Evolutionary conservation across 1,140 invertebrate species (phyloP).

Genomic region (Acromyrmex echinatior): DNA sequence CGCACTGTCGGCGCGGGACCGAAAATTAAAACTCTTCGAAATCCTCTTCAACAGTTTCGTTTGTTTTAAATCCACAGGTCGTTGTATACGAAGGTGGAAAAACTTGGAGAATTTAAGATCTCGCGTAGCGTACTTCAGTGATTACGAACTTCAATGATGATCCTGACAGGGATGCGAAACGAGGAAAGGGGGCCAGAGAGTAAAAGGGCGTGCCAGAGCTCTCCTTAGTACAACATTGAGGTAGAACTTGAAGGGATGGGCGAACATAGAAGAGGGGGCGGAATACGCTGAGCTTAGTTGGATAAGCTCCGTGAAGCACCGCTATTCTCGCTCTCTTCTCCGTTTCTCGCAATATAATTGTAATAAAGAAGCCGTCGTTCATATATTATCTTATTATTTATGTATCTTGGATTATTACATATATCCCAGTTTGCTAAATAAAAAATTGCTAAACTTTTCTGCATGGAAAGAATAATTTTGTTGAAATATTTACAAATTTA

Average conservation of each 20-base stretch:
- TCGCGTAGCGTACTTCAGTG: slow-evolving; percentile 15
- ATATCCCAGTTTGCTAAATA: neutral
- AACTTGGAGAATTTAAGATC: slow-evolving; percentile 57
- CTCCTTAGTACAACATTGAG: slow-evolving; percentile 60
- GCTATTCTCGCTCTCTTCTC: slow-evolving; percentile 51
- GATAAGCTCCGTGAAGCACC: slow-evolving; percentile 64
- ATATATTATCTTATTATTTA: neutral
- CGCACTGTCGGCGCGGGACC: slow-evolving; percentile 49
- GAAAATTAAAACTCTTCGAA: slow-evolving; percentile 63
- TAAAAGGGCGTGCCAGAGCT: slow-evolving; percentile 54
- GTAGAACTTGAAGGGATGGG: slow-evolving; percentile 39
- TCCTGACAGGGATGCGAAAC: slow-evolving; percentile 39
- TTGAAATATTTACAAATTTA: too few species aligned
- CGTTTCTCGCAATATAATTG: slow-evolving; percentile 32
- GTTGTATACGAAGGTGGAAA: slow-evolving; percentile 57
- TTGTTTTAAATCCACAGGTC: slow-evolving; percentile 66
- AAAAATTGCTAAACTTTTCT: neutral
- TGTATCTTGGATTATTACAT: neutral
- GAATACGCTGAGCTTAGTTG: slow-evolving; percentile 58
- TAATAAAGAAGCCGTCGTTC: slow-evolving; percentile 21
- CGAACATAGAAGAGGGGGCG: slow-evolving; percentile 19
- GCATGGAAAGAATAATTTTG: too few species aligned
- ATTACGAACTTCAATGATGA: slow-evolving; percentile 68
- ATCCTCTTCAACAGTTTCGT: slow-evolving; percentile 45
- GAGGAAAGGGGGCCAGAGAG: slow-evolving; percentile 23